phyloP scores from a whole-genome alignment of 2,888 invertebrate species.

The Eupithecia pulchellata region DNA sequence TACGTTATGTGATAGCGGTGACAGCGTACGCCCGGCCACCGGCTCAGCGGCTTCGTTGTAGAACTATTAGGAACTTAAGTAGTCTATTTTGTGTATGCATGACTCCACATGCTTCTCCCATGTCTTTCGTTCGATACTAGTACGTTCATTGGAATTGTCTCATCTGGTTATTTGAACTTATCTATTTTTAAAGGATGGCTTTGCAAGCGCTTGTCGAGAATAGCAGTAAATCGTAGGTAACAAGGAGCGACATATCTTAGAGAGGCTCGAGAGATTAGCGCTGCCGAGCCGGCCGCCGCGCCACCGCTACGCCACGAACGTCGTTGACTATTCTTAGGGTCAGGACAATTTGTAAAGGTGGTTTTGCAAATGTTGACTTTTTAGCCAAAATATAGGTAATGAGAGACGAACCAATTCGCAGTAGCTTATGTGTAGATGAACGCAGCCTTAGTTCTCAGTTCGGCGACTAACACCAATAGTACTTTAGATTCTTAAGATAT shows the following conservation, averaged over 20 bases:
- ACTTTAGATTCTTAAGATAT: constrained; percentile 82
- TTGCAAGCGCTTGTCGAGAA: constrained; percentile 65
- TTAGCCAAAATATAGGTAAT: constrained; percentile 84
- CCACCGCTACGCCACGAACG: constrained; percentile 58
- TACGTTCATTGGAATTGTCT: constrained; percentile 54
- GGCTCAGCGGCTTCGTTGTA: constrained; percentile 58
- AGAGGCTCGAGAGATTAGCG: constrained; percentile 51
- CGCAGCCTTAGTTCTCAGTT: constrained; percentile 82
- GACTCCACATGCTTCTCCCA: constrained; percentile 59
- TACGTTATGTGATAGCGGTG: constrained; percentile 78
- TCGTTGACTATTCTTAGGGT: constrained; percentile 84
- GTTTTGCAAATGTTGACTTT: constrained; percentile 85
- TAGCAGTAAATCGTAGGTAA: constrained; percentile 61
- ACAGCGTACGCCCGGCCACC: constrained; percentile 63
- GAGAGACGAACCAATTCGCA: constrained; percentile 84
- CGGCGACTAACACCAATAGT: constrained; percentile 82
- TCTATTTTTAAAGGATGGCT: constrained; percentile 54
- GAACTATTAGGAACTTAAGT: constrained; percentile 47
- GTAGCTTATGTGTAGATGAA: constrained; percentile 83
- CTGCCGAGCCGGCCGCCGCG: constrained; percentile 68
- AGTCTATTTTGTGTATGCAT: constrained; percentile 58
- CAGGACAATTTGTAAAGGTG: constrained; percentile 83
- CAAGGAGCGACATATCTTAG: constrained; percentile 79
- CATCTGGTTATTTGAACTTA: constrained; percentile 57
- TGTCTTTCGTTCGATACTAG: constrained; percentile 37